Base-by-base conservation (phyloP, 2,797 vertebrate species). In the Distichodus sexfasciatus region DNA sequence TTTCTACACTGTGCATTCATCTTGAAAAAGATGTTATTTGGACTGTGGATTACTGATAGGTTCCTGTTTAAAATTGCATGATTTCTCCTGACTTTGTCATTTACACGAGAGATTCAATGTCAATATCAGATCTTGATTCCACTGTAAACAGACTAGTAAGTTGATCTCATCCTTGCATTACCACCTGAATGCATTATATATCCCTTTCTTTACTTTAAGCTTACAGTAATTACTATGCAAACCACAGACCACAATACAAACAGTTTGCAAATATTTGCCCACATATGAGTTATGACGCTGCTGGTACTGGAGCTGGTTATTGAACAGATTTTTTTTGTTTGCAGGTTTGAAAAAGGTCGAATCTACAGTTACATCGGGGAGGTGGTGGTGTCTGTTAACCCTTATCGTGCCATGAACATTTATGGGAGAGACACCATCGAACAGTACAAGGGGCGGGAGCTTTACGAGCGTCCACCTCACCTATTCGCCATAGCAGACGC, bases 331-430 rank as follows among this genome's bases (percentile, higher is more conserved):
- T 0, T 53, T 53, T 31, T 61, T 4, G 48, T 4, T 14, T 59
- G 6, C 77, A 99, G 97, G 88, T 99, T 99, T 80, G 97, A 99
- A 82, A 99, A 98, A 65, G 94, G 96, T 3, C 89, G 94, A 55
- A 99, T 99, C 84, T 99, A 99, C 79, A 91, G 90, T 0, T 99
- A 98, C 75, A 99, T 99, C 0, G 97, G 97, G 0, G 97, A 99
- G 83, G 97, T 99, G 50, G 95, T 97, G 0, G 96, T 99, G 64
- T 99, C 97, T 0, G 92, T 99, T 68, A 99, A 99, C 40, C 97
- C 97, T 0, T 99, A 99, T 87, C 96, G 94, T 71, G 90, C 89
- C 76, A 87, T 98, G 83, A 97, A 96, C 89, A 95, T 98, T 88
- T 99, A 99, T 0, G 93, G 95, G 36, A 90, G 92, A 2, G 96